Evolutionary conservation across 2,797 vertebrate genomes (phyloP).

Genomic region (Mastacembelus armatus): DNA sequence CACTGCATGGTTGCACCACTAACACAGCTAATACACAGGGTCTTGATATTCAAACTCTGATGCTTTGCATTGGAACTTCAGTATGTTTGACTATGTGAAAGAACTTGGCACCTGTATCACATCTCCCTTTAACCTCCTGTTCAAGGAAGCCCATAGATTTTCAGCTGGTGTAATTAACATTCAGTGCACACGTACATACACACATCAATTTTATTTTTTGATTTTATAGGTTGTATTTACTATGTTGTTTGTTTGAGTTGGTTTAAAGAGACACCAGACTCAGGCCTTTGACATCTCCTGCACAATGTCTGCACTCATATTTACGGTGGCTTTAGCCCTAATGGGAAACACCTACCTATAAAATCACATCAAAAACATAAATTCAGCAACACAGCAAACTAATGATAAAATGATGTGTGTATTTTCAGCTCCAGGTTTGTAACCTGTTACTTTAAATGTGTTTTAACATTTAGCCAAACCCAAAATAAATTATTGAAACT

Average conservation of each 20-base stretch:
- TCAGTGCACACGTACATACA: background rate
- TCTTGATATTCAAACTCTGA: conserved; percentile 2
- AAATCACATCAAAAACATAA: conserved; percentile 32
- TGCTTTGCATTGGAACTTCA: background rate
- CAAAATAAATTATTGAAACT: background rate
- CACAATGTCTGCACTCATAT: conserved; percentile 27
- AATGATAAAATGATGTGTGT: conserved; percentile 24
- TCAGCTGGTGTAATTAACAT: conserved; percentile 18
- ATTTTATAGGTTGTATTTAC: conserved; percentile 57
- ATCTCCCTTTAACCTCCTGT: background rate
- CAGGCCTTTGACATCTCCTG: conserved; percentile 37
- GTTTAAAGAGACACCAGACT: conserved; percentile 43
- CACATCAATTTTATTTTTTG: conserved; percentile 10
- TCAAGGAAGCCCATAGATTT: conserved; percentile 11
- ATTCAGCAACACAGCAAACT: conserved; percentile 29
- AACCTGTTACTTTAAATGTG: conserved; percentile 19
- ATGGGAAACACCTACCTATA: conserved; percentile 36
- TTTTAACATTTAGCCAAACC: conserved; percentile 16
- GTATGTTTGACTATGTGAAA: background rate
- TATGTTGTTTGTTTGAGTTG: conserved; percentile 50
- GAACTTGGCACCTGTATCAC: background rate
- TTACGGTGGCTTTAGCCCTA: conserved; percentile 36
- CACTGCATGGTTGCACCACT: background rate
- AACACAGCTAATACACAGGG: background rate
- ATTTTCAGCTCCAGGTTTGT: conserved; percentile 20